A percentile compares a stretch with the other conserved stretches of the same genome.
These are phyloP conservation scores for Malurus cyaneus DNA, from an alignment of 2,113 vertebrate genomes.

Conservation along the genomic window DNA sequence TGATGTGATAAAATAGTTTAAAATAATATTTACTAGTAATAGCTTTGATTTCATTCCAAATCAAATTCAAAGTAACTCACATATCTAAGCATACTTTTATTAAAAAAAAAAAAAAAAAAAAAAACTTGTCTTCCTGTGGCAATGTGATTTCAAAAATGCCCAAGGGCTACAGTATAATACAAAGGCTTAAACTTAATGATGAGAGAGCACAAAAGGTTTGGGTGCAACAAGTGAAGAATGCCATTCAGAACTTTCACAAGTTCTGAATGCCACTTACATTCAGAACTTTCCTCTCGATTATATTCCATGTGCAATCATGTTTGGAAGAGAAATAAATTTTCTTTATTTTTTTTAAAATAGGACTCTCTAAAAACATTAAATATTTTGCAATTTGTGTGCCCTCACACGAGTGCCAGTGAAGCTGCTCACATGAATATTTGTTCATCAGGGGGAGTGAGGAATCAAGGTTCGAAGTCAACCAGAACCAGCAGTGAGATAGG, in stretches of 20 bases:
- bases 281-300: neutral
- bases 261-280: neutral
- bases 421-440: neutral
- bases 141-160: neutral
- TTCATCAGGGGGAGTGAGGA: neutral
- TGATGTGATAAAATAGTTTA: neutral
- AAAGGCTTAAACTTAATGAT: neutral
- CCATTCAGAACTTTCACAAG: neutral
- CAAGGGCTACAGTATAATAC: neutral
- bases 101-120: neutral
- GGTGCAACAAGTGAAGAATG: neutral
- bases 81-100: neutral
- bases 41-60: neutral
- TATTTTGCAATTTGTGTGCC: neutral
- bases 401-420: neutral
- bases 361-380: neutral
- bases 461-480: neutral
- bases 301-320: neutral
- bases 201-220: neutral
- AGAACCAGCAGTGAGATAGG: neutral
- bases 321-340: neutral
- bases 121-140: neutral
- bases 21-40: neutral
- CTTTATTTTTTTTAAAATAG: neutral
- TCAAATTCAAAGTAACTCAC: neutral